A percentile compares a stretch with the other conserved stretches of the same genome.
phyloP scores from a whole-genome alignment of 2,113 vertebrate genomes.

The Eolophus roseicapilla region DNA sequence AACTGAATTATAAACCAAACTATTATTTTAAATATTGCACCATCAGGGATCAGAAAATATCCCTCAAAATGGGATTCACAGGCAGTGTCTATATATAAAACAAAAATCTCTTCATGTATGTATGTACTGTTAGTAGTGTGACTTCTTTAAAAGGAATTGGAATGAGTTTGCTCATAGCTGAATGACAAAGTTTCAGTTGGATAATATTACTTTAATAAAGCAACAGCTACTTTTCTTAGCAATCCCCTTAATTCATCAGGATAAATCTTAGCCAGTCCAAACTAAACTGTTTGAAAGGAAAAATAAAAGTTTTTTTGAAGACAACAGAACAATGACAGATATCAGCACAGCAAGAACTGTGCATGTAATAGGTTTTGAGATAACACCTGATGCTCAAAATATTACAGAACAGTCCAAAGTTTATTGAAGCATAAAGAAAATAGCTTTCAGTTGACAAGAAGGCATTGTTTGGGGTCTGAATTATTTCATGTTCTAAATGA shows the following conservation, averaged over 20 bases:
- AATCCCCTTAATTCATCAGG: background rate
- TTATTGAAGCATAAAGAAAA: background rate
- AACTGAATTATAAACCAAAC: background rate
- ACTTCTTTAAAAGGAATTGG: background rate
- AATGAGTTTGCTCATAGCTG: background rate
- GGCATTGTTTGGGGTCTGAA: background rate
- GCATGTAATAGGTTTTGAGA: background rate
- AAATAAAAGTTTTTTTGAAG: background rate
- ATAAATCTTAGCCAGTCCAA: background rate
- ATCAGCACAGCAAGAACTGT: background rate
- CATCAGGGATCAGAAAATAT: background rate
- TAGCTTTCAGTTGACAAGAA: background rate
- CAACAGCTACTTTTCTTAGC: background rate
- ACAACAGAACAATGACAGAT: background rate
- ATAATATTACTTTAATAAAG: background rate
- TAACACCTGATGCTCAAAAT: background rate
- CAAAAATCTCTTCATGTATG: rapidly evolving
- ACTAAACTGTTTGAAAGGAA: background rate
- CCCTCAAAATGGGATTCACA: background rate
- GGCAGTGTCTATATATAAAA: background rate
- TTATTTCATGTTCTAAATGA: background rate
- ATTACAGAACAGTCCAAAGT: background rate
- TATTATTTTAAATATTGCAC: background rate
- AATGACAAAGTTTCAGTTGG: background rate
- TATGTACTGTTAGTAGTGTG: background rate